These are phyloP conservation scores for Oncorhynchus clarkii DNA, from an alignment of 2,113 vertebrate species.

Conservation along the genomic window DNA sequence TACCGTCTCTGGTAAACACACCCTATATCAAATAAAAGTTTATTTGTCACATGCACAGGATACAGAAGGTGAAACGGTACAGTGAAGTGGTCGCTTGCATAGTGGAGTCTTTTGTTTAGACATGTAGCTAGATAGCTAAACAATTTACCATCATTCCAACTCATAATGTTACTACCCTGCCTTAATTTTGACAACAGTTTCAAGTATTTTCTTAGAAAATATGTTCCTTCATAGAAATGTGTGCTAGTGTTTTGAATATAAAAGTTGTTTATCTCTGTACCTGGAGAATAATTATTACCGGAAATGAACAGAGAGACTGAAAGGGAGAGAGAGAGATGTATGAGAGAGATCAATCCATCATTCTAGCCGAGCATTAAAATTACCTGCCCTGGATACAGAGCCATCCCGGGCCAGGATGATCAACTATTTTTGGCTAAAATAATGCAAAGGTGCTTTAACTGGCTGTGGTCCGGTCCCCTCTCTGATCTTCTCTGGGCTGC, in stretches of 20 bases:
- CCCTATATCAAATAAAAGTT: no score
- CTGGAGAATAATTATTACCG: no score
- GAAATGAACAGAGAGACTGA: background rate
- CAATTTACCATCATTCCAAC: background rate
- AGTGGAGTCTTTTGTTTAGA: no score
- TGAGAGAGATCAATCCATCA: background rate
- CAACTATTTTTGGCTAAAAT: background rate
- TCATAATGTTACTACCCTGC: background rate
- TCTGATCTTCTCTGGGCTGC: background rate
- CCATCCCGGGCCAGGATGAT: background rate
- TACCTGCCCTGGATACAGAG: background rate
- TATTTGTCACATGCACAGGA: no score
- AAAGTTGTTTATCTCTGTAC: no score
- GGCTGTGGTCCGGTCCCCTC: background rate
- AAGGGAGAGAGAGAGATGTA: background rate
- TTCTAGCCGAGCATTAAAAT: background rate
- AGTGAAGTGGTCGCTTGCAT: no score
- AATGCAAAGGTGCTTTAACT: slow-evolving; percentile 13
- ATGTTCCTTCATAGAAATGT: background rate
- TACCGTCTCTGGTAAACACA: no score
- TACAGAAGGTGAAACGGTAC: no score
- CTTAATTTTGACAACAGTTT: background rate
- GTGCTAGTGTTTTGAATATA: no score
- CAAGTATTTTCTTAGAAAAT: background rate
- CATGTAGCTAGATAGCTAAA: no score